Evolutionary conservation across 2,113 vertebrate species (phyloP).

Genomic region (Engystomops pustulosus): DNA sequence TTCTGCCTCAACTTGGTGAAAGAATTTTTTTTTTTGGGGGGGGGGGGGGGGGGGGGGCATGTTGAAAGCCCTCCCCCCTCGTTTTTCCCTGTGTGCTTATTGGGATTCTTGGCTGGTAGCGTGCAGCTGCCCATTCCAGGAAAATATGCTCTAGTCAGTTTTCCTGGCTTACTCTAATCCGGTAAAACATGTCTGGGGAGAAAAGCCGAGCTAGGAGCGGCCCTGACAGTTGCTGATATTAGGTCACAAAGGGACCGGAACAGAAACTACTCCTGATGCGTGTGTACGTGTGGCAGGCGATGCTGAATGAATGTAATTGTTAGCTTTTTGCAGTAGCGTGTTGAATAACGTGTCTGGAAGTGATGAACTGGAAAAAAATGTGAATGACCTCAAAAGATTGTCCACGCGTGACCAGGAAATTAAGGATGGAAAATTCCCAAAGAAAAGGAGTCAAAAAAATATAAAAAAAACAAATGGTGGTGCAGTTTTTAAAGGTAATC

Average conservation of each 20-base stretch:
- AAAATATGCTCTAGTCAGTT: conserved; percentile 45
- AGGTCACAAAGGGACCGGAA: neutral
- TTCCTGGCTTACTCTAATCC: conserved; percentile 39
- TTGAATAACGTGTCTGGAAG: neutral
- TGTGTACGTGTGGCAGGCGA: conserved; percentile 8
- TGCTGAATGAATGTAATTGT: neutral
- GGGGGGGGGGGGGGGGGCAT: neutral
- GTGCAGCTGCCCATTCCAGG: conserved; percentile 51
- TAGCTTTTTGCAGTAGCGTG: conserved; percentile 22
- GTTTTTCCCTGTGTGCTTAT: neutral
- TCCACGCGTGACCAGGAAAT: too few species aligned
- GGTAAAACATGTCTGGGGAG: conserved; percentile 56
- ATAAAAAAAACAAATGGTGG: too few species aligned
- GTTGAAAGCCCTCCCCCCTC: neutral
- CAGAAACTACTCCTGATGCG: conserved; percentile 30
- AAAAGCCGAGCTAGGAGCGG: conserved; percentile 37
- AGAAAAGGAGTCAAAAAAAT: too few species aligned
- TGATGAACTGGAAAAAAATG: neutral
- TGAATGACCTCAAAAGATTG: too few species aligned
- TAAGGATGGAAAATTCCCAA: too few species aligned
- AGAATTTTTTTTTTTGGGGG: too few species aligned
- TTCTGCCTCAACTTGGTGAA: neutral
- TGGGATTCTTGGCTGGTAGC: conserved; percentile 35
- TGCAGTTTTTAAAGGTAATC: too few species aligned
- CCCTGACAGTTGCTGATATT: conserved; percentile 45